phyloP scores from a whole-genome alignment of 2,888 invertebrate genomes.

The Chloroclysta siterata region DNA sequence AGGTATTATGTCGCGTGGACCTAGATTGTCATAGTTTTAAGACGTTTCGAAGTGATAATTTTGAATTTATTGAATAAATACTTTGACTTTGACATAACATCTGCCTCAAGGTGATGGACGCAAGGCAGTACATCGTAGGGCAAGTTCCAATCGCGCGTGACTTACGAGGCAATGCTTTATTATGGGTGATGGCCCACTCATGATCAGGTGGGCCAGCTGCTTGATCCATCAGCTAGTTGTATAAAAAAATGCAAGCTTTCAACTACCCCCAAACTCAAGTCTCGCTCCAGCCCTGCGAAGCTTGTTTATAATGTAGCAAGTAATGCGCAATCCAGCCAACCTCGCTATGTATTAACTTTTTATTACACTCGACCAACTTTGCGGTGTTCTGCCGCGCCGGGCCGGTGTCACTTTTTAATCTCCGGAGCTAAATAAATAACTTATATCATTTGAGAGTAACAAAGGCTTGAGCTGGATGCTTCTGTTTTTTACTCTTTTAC shows the following conservation, averaged over 20 bases:
- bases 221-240: too few species aligned
- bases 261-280: not conserved
- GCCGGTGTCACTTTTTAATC: constrained; percentile 37
- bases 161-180: too few species aligned
- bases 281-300: constrained; percentile 48
- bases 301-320: constrained; percentile 83
- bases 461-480: constrained; percentile 18
- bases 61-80: too few species aligned
- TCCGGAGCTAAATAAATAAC: constrained; percentile 27
- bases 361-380: constrained; percentile 77
- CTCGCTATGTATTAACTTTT: constrained; percentile 79
- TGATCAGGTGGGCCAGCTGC: too few species aligned
- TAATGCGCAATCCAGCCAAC: constrained; percentile 76
- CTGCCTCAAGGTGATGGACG: too few species aligned
- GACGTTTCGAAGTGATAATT: too few species aligned
- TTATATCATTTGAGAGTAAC: constrained; percentile 19
- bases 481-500: constrained; percentile 5
- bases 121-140: too few species aligned
- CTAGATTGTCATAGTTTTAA: too few species aligned
- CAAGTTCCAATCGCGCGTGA: too few species aligned
- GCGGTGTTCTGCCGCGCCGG: constrained; percentile 66
- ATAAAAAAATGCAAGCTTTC: not conserved
- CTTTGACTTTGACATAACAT: too few species aligned
- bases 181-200: too few species aligned
- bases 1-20: too few species aligned